phyloP scores from a whole-genome alignment of 2,888 invertebrate genomes.

The Drosophila pseudotalamancana region DNA sequence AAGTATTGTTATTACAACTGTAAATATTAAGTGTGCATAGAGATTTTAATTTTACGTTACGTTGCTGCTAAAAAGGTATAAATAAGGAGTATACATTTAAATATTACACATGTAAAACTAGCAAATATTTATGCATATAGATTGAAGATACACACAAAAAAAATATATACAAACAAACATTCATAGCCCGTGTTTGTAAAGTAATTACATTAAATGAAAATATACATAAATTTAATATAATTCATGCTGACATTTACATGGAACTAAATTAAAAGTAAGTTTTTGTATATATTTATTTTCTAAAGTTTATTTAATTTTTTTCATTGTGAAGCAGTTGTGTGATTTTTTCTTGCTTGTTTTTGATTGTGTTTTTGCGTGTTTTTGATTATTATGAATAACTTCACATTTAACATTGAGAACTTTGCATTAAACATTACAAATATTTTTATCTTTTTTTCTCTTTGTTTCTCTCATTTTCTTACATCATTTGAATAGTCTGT shows the following conservation, averaged over 20 bases:
- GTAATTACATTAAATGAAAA: constrained; percentile 49
- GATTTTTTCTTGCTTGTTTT: not conserved
- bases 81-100: constrained; percentile 51
- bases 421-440: constrained; percentile 11
- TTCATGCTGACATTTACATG: constrained; percentile 64
- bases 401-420: constrained; percentile 54
- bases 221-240: constrained; percentile 16
- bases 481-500: constrained; percentile 9
- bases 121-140: constrained; percentile 27
- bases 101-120: constrained; percentile 55
- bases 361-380: constrained; percentile 27
- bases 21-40: constrained; percentile 74
- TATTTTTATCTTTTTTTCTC: not conserved
- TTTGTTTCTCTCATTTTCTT: not conserved
- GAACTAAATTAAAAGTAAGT: constrained; percentile 51
- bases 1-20: constrained; percentile 57
- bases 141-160: constrained; percentile 27
- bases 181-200: constrained; percentile 33
- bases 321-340: constrained; percentile 9
- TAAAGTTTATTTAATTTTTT: constrained; percentile 25
- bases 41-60: constrained; percentile 60
- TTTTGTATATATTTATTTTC: constrained; percentile 13
- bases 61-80: constrained; percentile 55
- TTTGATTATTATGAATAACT: constrained; percentile 22
- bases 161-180: constrained; percentile 25